These are phyloP conservation scores for Pagrus major DNA, from an alignment of 2,113 vertebrate species.

Conservation along the genomic window DNA sequence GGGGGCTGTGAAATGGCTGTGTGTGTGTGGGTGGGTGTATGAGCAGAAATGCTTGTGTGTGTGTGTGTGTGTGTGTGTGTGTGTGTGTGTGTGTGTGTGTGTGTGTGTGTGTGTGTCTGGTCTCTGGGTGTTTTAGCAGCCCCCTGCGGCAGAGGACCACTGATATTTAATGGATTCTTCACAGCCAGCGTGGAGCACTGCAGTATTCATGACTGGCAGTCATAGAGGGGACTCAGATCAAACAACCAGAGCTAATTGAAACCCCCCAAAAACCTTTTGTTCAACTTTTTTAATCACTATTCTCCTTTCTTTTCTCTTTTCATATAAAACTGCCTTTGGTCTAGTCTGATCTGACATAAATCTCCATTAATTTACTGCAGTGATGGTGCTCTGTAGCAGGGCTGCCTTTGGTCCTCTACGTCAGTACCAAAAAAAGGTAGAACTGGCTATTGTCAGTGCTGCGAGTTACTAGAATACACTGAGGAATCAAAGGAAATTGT, in stretches of 20 bases:
- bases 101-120: constrained; percentile 16
- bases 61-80: constrained; percentile 6
- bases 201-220: constrained; percentile 63
- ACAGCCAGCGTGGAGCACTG: constrained; percentile 55
- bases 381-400: constrained; percentile 3
- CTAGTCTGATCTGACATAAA: constrained; percentile 54
- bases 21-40: constrained; percentile 5
- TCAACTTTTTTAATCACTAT: constrained; percentile 52
- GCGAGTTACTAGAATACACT: constrained; percentile 29
- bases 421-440: constrained; percentile 41
- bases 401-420: constrained; percentile 31
- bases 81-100: constrained; percentile 12
- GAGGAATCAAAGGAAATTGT: constrained; percentile 32
- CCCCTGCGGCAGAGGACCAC: constrained; percentile 52
- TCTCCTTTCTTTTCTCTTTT: constrained; percentile 44
- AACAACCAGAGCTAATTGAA: constrained; percentile 76
- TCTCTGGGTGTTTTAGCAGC: constrained; percentile 52
- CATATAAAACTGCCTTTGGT: constrained; percentile 60
- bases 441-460: constrained; percentile 12
- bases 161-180: constrained; percentile 72
- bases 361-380: constrained; percentile 58
- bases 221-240: constrained; percentile 69
- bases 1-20: constrained; percentile 13
- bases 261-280: constrained; percentile 68
- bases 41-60: not conserved